Evolutionary conservation across 2,888 invertebrate species (phyloP).

Genomic region (Itoplectis maculator): DNA sequence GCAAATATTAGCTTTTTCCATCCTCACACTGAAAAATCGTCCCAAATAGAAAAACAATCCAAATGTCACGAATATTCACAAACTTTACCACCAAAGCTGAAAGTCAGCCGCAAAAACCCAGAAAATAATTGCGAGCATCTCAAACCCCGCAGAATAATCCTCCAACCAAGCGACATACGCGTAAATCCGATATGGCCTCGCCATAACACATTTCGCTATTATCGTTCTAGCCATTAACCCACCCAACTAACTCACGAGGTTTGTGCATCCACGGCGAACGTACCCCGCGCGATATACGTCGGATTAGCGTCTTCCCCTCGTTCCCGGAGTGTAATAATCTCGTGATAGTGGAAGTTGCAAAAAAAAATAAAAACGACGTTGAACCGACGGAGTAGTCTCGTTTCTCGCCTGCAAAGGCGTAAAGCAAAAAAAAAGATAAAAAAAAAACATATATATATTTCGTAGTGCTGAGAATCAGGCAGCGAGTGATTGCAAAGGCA

Average conservation of each 20-base stretch:
- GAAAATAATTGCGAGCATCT: no score
- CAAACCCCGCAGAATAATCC: no score
- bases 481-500: constrained; percentile 50
- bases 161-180: no score
- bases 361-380: background rate
- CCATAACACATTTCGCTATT: background rate
- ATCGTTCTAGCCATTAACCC: background rate
- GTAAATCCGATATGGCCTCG: no score
- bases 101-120: no score
- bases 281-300: constrained; percentile 22
- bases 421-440: constrained; percentile 12
- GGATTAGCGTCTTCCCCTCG: constrained; percentile 46
- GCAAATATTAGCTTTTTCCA: no score
- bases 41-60: no score
- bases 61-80: no score
- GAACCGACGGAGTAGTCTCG: constrained; percentile 12
- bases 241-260: constrained; percentile 13
- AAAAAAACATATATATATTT: constrained; percentile 12
- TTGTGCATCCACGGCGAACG: background rate
- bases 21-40: no score
- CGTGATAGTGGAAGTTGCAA: background rate
- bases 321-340: constrained; percentile 12
- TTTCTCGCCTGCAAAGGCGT: constrained; percentile 19
- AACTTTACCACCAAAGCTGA: no score
- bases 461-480: constrained; percentile 15